Base-by-base conservation (phyloP, 1,140 invertebrate genomes). In the Zaprionus taronus region DNA sequence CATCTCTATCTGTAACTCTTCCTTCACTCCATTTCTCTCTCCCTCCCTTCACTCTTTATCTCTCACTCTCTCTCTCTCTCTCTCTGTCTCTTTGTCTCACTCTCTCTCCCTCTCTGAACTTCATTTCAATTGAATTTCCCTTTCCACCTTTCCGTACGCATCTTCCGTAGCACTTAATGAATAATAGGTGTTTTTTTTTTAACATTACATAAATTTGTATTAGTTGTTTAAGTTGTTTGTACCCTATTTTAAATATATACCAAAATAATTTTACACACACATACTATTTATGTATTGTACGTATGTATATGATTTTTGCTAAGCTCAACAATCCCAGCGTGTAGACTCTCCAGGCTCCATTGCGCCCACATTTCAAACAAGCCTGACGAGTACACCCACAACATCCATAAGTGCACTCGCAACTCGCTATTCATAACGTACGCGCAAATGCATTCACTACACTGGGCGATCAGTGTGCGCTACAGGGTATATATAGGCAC, bases 131-230 rank as follows among this genome's bases (percentile, higher is more conserved):
- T 17, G 38, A 41, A 20, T 36, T 20, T 24, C 14, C 15, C 26
- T 14, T 31, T 24, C 56, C 47, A 14, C 47, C 47, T 51, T 24
- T 24, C 47, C 47, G 20, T 51, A 51, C 47, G 41, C 41, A 47
- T 47, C 41, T 47, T 47, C 41, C n/a, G 47, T 51, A 51, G 47
- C 47, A 51, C 47, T 51, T 51, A 51, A 24, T 24, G 20, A 51
- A 51, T 86, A 86, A 66, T 85, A 85, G 82, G 82, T 85, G 82
- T 72, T 78, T 83, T 83, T 84, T 84, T 85, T 71, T 47, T 72
- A 64, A 61, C 64, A 68, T 51, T 65, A 82, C 76, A 79, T 72
- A 53, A 76, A 75, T 56, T 84, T 85, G 79, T 85, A 78, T 75
- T 85, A 84, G 82, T 64, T 75, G 24, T 69, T 55, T 85, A 84